Conservation (phyloP, 2,113 vertebrate species). For the Mionectes macconnelli region DNA sequence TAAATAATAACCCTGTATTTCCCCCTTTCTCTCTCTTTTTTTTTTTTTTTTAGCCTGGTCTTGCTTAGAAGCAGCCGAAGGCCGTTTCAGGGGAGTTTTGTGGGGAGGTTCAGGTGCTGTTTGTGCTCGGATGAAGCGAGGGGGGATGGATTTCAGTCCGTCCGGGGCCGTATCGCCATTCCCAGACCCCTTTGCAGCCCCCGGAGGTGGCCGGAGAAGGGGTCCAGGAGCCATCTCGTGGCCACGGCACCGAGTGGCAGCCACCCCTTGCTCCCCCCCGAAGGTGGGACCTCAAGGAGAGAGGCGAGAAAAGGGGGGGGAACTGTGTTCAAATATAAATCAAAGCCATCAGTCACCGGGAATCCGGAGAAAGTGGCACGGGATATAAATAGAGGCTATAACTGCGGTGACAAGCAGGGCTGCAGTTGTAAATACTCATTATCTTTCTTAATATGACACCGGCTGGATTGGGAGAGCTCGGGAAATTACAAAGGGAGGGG, state of each 20-base stretch:
- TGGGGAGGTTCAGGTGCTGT: accelerated
- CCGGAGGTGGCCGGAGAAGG: background rate
- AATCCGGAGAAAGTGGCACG: conserved; percentile 62
- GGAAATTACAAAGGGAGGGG: conserved; percentile 58
- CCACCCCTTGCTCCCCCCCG: background rate
- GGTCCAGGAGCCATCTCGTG: conserved; percentile 79
- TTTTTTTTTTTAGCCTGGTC: background rate
- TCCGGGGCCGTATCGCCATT: background rate
- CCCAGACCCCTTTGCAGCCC: background rate
- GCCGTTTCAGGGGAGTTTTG: background rate
- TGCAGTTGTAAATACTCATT: conserved; percentile 77
- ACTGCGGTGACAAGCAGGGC: conserved; percentile 64
- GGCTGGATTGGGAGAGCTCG: conserved; percentile 56
- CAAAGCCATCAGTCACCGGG: conserved; percentile 69
- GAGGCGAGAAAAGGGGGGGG: background rate
- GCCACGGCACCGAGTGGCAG: conserved; percentile 25
- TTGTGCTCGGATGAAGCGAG: background rate
- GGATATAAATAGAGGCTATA: conserved; percentile 76
- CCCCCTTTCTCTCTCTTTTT: too few relatives aligned
- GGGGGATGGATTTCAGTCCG: background rate
- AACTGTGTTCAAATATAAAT: conserved; percentile 48
- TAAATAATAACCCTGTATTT: background rate
- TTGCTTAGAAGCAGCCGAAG: background rate
- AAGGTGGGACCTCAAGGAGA: conserved; percentile 5
- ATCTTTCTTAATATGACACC: conserved; percentile 73